Percentiles rank a stretch among this genome's conserved stretches.
phyloP scores from a whole-genome alignment of 2,888 invertebrate species.

The Aspidiotus destructor region DNA sequence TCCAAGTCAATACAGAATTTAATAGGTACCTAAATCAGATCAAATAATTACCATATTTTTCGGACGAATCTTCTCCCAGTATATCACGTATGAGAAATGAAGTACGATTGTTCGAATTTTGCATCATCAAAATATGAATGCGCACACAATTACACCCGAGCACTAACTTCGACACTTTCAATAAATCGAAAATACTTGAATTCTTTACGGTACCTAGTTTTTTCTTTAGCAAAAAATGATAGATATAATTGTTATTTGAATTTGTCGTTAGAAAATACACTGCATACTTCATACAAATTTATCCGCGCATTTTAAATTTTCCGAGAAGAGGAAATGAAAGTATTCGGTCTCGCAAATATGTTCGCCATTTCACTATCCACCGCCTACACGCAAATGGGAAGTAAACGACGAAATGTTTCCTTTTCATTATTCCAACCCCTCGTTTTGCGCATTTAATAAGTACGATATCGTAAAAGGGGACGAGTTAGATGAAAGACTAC shows the following conservation, averaged over 20 bases:
- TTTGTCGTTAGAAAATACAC: too few relatives aligned
- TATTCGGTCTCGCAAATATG: background rate
- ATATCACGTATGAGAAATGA: constrained; percentile 25
- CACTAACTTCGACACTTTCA: too few relatives aligned
- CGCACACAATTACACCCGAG: too few relatives aligned
- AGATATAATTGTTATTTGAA: too few relatives aligned
- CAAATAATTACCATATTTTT: constrained; percentile 20
- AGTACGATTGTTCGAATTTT: constrained; percentile 17
- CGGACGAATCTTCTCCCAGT: constrained; percentile 22
- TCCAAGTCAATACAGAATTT: too few relatives aligned
- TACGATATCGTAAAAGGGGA: constrained; percentile 21
- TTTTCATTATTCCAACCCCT: constrained; percentile 25
- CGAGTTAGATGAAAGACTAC: constrained; percentile 23
- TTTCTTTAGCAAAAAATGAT: too few relatives aligned
- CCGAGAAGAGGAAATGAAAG: too few relatives aligned
- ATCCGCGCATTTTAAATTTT: too few relatives aligned
- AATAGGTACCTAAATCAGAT: too few relatives aligned
- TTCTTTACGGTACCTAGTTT: too few relatives aligned
- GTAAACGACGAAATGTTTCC: constrained; percentile 14
- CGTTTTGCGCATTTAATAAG: constrained; percentile 25
- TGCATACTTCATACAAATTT: too few relatives aligned
- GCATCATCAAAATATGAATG: background rate
- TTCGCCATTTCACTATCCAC: constrained; percentile 22
- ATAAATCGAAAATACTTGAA: too few relatives aligned
- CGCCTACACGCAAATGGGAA: constrained; percentile 10